phyloP scores from a whole-genome alignment of 2,113 vertebrate species.

The Noturus placidus region DNA sequence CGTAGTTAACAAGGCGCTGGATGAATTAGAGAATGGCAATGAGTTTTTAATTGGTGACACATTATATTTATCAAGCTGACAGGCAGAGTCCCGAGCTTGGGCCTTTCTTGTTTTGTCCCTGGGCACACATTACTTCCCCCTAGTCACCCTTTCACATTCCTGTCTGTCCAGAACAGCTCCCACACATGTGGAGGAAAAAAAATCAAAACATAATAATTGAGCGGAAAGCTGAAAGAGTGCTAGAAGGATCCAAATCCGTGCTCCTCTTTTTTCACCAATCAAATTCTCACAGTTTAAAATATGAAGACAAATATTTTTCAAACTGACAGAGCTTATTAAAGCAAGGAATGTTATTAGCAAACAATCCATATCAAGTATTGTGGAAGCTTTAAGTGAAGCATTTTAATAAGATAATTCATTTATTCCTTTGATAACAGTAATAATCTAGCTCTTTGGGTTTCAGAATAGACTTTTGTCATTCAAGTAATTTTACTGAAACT shows the following conservation, averaged over 20 bases:
- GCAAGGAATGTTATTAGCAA: conserved; percentile 41
- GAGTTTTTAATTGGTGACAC: conserved; percentile 96
- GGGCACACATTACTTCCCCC: conserved; percentile 78
- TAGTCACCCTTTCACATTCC: conserved; percentile 73
- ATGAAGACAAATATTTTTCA: conserved; percentile 71
- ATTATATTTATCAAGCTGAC: conserved; percentile 96
- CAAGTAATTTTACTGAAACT: background rate
- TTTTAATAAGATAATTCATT: background rate
- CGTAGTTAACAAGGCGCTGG: conserved; percentile 84
- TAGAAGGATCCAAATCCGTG: conserved; percentile 75
- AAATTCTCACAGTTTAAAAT: conserved; percentile 73
- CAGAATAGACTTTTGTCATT: background rate
- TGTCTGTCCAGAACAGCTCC: conserved; percentile 67
- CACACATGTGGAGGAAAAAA: conserved; percentile 74
- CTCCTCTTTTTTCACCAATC: conserved; percentile 60
- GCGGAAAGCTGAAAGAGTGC: conserved; percentile 79
- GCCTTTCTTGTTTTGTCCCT: conserved; percentile 83
- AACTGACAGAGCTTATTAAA: conserved; percentile 69
- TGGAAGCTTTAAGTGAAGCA: background rate
- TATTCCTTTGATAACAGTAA: conserved; percentile 11
- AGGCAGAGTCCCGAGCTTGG: conserved; percentile 73
- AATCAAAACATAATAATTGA: conserved; percentile 78
- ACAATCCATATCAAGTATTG: background rate
- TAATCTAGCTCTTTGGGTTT: background rate
- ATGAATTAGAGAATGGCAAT: conserved; percentile 84